Conservation (phyloP, 2,797 vertebrate genomes). For the Gymnothorax reevesii region DNA sequence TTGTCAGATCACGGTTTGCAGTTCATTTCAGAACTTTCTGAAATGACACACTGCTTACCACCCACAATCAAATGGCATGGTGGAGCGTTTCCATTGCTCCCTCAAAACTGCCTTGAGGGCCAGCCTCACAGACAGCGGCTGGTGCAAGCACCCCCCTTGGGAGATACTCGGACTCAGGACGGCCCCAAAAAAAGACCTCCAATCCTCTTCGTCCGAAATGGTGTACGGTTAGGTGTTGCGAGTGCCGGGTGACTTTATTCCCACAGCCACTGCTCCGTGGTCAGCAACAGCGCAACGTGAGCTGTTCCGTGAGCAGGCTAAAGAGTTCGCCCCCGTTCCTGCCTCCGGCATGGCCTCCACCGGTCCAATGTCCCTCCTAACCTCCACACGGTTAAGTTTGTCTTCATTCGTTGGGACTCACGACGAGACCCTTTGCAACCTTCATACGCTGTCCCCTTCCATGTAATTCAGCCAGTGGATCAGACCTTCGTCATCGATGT, state of each 20-base stretch:
- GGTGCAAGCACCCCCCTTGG: slow-evolving; percentile 25
- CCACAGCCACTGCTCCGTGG: not conserved
- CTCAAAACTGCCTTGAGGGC: slow-evolving; percentile 11
- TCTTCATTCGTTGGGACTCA: not conserved
- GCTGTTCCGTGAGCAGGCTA: not conserved
- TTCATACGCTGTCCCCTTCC: not conserved
- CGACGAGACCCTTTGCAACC: not conserved
- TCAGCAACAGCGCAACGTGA: not conserved
- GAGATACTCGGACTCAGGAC: slow-evolving; percentile 26
- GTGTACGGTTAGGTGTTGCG: slow-evolving; percentile 15
- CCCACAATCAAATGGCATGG: slow-evolving; percentile 1
- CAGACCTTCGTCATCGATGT: not conserved
- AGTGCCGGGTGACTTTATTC: slow-evolving; percentile 20
- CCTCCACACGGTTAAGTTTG: not conserved
- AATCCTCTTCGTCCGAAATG: slow-evolving; percentile 3
- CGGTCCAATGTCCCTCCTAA: too few species aligned
- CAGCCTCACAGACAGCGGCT: not conserved
- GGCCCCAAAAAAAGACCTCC: slow-evolving; percentile 21
- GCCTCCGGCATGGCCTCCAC: not conserved
- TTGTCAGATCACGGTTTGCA: not conserved
- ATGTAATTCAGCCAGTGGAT: not conserved
- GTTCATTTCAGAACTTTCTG: slow-evolving; percentile 16
- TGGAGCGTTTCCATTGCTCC: not conserved
- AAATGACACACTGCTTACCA: slow-evolving; percentile 7
- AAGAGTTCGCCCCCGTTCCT: not conserved